Conservation (phyloP, 2,113 vertebrate species). For the Sinosuthora webbiana region DNA sequence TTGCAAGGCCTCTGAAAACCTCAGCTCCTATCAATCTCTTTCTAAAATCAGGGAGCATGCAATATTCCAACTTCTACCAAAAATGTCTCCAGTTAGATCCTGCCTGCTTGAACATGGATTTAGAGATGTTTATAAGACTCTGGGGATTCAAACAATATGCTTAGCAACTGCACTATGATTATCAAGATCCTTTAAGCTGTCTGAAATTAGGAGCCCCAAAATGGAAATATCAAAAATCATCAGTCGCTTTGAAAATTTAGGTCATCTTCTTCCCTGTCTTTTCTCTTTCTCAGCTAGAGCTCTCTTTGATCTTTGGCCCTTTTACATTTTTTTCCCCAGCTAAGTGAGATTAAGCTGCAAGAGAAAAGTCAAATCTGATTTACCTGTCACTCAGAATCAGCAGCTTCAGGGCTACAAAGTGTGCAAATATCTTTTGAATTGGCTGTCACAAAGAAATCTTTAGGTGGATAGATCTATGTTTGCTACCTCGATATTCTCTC, state of each 20-base stretch:
- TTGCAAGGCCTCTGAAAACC: background rate
- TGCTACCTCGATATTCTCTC: background rate
- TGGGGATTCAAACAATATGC: background rate
- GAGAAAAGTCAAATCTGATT: background rate
- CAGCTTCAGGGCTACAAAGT: background rate
- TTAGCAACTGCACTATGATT: background rate
- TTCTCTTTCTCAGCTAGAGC: background rate
- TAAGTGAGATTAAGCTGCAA: background rate
- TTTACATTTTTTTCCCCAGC: background rate
- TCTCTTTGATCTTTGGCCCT: background rate
- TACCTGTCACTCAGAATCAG: constrained; percentile 18
- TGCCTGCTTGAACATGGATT: background rate
- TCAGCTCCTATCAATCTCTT: background rate
- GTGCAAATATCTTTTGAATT: background rate
- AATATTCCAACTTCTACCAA: background rate
- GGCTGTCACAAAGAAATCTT: background rate
- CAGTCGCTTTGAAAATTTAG: background rate
- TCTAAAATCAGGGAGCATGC: background rate
- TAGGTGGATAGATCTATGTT: background rate
- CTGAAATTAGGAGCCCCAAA: background rate
- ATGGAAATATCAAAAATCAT: background rate
- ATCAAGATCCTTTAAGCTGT: background rate
- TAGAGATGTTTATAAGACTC: background rate
- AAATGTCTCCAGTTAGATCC: background rate
- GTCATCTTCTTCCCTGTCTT: background rate